Conservation (phyloP, 2,888 invertebrate genomes). For the Lucinisca nassula region DNA sequence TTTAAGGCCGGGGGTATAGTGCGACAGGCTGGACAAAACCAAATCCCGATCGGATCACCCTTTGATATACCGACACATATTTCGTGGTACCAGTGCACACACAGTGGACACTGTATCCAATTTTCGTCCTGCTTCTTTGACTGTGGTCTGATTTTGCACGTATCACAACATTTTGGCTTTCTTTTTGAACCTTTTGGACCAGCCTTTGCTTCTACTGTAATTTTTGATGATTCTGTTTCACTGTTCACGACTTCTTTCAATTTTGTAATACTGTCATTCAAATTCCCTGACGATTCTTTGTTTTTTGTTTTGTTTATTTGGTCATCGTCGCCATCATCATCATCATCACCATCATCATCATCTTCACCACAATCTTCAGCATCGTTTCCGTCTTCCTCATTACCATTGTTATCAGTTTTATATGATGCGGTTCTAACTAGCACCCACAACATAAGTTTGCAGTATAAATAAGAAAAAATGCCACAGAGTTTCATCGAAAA, state of each 20-base stretch:
- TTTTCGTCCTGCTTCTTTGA: not conserved
- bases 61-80: not conserved
- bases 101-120: not conserved
- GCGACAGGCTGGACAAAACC: not conserved
- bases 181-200: not conserved
- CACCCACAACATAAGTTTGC: too few relatives aligned
- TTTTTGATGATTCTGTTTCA: not conserved
- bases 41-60: not conserved
- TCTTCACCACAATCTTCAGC: too few relatives aligned
- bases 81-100: too few relatives aligned
- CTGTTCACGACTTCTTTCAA: not conserved
- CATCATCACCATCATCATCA: too few relatives aligned
- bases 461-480: too few relatives aligned
- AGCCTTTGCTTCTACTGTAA: not conserved
- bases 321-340: too few relatives aligned
- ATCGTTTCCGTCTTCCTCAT: too few relatives aligned
- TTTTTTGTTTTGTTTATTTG: too few relatives aligned
- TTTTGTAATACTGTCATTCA: not conserved
- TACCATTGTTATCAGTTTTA: too few relatives aligned
- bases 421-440: too few relatives aligned
- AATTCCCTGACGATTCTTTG: too few relatives aligned
- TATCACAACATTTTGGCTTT: not conserved
- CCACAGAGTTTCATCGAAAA: too few relatives aligned
- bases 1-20: not conserved
- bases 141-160: not conserved